Evolutionary conservation across 2,888 invertebrate species (phyloP), one percentile per base, ranked within the genome.

Genomic region (Tolmerus cingulatus): DNA sequence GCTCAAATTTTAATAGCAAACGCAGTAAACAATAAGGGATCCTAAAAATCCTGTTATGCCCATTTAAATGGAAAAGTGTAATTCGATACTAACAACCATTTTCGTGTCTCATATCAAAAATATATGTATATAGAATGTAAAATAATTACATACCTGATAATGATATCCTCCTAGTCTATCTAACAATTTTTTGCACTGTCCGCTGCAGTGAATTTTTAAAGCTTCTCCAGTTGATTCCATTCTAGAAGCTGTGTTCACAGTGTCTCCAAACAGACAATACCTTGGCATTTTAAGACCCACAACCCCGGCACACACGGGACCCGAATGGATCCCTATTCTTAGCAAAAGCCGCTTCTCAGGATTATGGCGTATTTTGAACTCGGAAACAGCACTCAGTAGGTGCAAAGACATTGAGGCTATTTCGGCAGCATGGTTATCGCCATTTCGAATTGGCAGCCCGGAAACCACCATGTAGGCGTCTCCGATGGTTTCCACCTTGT

Each of bases 391-490:
- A 43, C 96, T 95, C 74, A 98, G 93, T 86, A 99, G 93, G 89
- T 97, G 96, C 86, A 98, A 92, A 1, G 98, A 98, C 98, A 98
- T 98, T 12, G 97, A 96, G 14, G 98, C 97, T 89, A 98, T 97
- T 93, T 98, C 98, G 2, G 97, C 96, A 0, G 98, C 98, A 92
- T 99, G 98, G 87, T 95, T 94, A 90, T 96, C 96, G 43, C 97
- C 97, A 92, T 98, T 98, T 88, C 97, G 95, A 87, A 97, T 95
- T 0, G 98, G 98, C 57, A 98, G 93, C 0, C 98, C 98, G 34
- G 96, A 96, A 40, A 96, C 97, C 92, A 97, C 97, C 97, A 97
- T 97, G 90, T 97, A 98, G 1, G 97, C 97, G 91, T 97, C 97
- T 2, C 97, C 97, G 87, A 97, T 97, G 0, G 97, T 97, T 93